Base-by-base conservation (phyloP, 2,888 invertebrate species). In the Mimumesa dahlbomi region DNA sequence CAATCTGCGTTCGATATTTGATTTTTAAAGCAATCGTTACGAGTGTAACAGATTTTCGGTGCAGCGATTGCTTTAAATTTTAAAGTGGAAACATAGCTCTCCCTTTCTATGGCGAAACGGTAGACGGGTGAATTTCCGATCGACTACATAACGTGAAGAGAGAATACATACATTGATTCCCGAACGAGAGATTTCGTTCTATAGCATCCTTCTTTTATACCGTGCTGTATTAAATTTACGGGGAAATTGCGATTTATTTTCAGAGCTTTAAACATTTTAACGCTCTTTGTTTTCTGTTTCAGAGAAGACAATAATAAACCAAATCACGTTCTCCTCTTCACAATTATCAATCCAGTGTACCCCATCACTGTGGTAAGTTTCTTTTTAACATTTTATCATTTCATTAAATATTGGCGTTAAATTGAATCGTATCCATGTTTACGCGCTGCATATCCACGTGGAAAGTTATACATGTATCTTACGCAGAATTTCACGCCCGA, bases 281-380 rank as follows among this genome's bases (percentile, higher is more conserved):
- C 42, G n/a, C 36, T 58, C 62, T 62, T 45, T 43, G 69, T 70
- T 75, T 76, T 75, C 65, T 84, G 71, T 87, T 88, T 48, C 88
- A 91, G 95, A 89, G 93, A 94, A 87, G 95, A 95, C 89, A 95
- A 95, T 88, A 95, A 96, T 78, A 94, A 96, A 88, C 96, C 97
- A 85, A 99, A 99, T 92, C 97, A 98, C 91, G 97, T 99, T 84
- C 92, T 99, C 85, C 94, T 99, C 82, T 97, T 98, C 92, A 98
- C 98, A 88, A 95, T 99, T 90, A 95, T 98, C 90, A 99, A 99
- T 91, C 98, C 98, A 73, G 96, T 98, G 90, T 99, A 99, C 91
- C 98, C 99, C 71, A 98, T 99, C 91, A 98, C 98, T 91, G 98
- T 98, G 94, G 98, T 98, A 91, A 96, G 98, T 96, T 14, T 21